Evolutionary conservation across 2,888 invertebrate genomes (phyloP), one percentile per base, ranked within the genome.

Genomic region (Mechanitis messenoides): DNA sequence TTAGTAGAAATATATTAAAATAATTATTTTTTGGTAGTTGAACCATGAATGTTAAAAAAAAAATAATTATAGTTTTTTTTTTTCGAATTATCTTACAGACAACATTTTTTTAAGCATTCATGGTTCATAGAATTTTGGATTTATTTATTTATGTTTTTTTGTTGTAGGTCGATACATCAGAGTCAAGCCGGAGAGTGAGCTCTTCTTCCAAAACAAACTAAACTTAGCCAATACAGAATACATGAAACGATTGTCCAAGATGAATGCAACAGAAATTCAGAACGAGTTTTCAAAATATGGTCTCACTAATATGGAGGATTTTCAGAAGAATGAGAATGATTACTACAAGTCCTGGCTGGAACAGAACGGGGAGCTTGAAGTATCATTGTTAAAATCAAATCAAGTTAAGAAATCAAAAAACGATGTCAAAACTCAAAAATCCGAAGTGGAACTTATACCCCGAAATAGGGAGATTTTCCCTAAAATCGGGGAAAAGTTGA

Each of bases 331-430:
- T 0, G 90, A 89, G 67, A 88, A 90, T 55, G 91, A 91, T 42
- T 90, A 81, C 59, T 88, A 91, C 69, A 90, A 90, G 50, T 83
- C 86, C 0, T 91, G 91, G 91, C 60, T 91, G 0, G 88, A 90
- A 57, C 90, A 90, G 53, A 91, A 91, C 45, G 90, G 90, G 0
- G 90, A 91, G 54, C 62, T 91, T 0, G 91, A 91, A 69, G 90
- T 91, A 0, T 91, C 91, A 0, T 66, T 91, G 0, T 68, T 90
- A 0, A 85, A 81, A 74, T 87, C 83, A 0, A 85, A 72, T 56
- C 87, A 87, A 69, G 69, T 77, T 0, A 85, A 82, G 63, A 85
- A 85, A 56, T 58, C 79, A 0, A 82, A 78, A 71, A 68, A 71
- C 1, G 83, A 80, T 2, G 54, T 71, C 3, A 81, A 78, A 72